Percentiles rank a stretch among this genome's conserved stretches.
Conservation (phyloP, 2,888 invertebrate species). For the Eucriotettix oculatus region DNA sequence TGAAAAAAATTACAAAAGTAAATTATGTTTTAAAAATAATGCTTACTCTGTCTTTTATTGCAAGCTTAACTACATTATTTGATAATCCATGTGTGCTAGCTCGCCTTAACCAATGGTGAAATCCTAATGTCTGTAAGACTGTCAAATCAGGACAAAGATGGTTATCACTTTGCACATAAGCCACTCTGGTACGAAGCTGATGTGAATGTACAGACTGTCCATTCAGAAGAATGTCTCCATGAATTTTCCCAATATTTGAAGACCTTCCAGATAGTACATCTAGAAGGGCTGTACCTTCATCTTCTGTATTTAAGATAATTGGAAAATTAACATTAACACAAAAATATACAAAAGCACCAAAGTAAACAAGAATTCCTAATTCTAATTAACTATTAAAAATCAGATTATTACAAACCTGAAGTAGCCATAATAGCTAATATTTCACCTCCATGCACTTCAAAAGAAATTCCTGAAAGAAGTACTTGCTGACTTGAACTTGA, state of each 20-base stretch:
- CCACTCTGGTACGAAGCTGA: conserved; percentile 52
- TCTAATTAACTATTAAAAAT: background rate
- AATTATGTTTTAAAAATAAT: background rate
- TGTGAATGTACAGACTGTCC: conserved; percentile 62
- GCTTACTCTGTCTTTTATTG: conserved; percentile 29
- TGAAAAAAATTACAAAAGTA: too few species aligned
- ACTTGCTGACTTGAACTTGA: conserved; percentile 34
- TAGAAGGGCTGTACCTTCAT: conserved; percentile 71
- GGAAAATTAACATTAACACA: conserved; percentile 2
- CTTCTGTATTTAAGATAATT: conserved; percentile 29
- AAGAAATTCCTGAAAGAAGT: conserved; percentile 56
- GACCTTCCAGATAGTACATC: conserved; percentile 67
- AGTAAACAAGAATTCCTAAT: background rate
- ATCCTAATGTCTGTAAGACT: conserved; percentile 73
- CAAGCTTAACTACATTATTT: background rate
- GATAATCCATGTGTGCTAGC: background rate
- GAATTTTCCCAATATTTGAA: conserved; percentile 32
- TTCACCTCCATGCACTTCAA: conserved; percentile 84
- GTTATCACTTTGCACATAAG: conserved; percentile 58
- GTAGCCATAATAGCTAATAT: conserved; percentile 82
- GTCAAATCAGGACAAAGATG: conserved; percentile 74
- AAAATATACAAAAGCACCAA: background rate
- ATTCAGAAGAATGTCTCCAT: conserved; percentile 71
- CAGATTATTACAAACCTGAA: conserved; percentile 17
- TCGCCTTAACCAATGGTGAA: conserved; percentile 56